Percentiles rank a stretch among this genome's conserved stretches.
Conservation (phyloP, 1,140 invertebrate genomes). For the Drosophila ercepeae region DNA sequence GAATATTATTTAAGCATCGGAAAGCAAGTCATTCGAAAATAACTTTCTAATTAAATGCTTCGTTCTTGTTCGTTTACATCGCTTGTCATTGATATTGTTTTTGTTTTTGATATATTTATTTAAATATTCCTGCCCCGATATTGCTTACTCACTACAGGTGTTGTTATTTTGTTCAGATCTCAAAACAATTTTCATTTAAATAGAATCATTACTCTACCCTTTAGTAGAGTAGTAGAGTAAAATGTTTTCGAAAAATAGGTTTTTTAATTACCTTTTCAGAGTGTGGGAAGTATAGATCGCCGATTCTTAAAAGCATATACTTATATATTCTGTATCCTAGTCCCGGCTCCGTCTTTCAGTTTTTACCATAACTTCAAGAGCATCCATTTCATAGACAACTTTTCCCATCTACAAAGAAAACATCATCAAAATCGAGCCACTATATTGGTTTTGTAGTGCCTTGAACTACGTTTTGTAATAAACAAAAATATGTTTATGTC, state of each 20-base stretch:
- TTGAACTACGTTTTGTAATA: slow-evolving; percentile 22
- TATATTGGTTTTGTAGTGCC: slow-evolving; percentile 13
- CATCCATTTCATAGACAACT: too few relatives aligned
- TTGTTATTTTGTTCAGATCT: too few relatives aligned
- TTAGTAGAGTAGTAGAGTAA: too few relatives aligned
- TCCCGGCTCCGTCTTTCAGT: too few relatives aligned
- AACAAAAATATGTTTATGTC: slow-evolving; percentile 58
- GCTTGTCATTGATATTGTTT: slow-evolving; percentile 1
- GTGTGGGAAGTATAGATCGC: too few relatives aligned
- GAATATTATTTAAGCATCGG: background rate
- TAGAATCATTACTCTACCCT: too few relatives aligned
- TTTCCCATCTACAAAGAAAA: background rate
- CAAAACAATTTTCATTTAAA: too few relatives aligned
- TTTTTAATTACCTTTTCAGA: background rate
- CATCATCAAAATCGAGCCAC: background rate
- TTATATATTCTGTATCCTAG: too few relatives aligned
- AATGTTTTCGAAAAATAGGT: too few relatives aligned
- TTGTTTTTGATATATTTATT: background rate
- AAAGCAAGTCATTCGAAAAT: background rate
- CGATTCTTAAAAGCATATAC: too few relatives aligned
- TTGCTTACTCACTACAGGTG: background rate
- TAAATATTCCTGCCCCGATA: background rate
- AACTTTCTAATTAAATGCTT: background rate
- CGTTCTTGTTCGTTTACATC: background rate
- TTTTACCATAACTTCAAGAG: too few relatives aligned